Evolutionary conservation across 2,113 vertebrate genomes (phyloP).

Genomic region (Zosterops hypoxanthus): DNA sequence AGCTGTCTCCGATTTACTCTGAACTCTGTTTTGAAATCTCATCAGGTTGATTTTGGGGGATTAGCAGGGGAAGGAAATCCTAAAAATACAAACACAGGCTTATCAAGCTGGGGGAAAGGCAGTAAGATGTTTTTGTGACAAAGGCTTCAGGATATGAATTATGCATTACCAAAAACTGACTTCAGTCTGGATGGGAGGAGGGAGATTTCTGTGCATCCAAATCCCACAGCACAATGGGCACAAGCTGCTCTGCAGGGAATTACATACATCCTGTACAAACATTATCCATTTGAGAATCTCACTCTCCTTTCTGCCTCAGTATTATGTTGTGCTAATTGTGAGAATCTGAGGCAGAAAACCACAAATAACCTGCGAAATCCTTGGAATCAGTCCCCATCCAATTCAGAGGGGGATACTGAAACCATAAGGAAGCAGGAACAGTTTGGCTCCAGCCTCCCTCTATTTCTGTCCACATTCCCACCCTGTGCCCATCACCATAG

Average conservation of each 20-base stretch:
- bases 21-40: slow-evolving; percentile 6
- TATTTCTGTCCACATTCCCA: background rate
- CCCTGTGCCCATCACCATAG: slow-evolving; percentile 12
- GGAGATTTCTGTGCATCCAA: background rate
- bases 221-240: background rate
- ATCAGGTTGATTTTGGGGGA: background rate
- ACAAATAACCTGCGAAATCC: background rate
- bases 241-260: slow-evolving; percentile 1
- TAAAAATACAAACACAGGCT: slow-evolving; percentile 28
- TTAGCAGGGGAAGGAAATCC: slow-evolving; percentile 24
- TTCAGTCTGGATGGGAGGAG: background rate
- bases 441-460: background rate
- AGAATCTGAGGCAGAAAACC: background rate
- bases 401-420: background rate
- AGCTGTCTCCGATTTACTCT: background rate
- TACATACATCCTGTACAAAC: background rate
- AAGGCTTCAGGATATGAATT: slow-evolving; percentile 41
- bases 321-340: background rate
- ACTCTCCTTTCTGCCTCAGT: background rate
- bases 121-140: slow-evolving; percentile 27
- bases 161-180: slow-evolving; percentile 22
- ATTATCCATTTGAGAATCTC: background rate
- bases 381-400: background rate
- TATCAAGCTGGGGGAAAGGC: background rate
- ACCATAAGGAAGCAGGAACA: background rate